Conservation (phyloP, 2,113 vertebrate genomes). For the Polypterus bichir region DNA sequence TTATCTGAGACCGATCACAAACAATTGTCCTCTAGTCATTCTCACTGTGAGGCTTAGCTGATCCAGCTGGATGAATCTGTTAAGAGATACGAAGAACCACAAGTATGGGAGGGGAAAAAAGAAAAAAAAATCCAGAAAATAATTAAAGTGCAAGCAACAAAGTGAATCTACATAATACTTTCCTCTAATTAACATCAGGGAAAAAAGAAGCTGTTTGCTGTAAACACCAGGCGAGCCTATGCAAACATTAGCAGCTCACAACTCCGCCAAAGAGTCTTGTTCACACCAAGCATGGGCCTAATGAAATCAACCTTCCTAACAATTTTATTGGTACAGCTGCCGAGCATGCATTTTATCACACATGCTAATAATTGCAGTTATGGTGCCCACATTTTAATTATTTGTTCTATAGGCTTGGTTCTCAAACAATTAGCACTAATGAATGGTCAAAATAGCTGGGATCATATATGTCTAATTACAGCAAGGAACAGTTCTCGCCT, state of each 20-base stretch:
- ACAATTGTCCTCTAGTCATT: constrained; percentile 44
- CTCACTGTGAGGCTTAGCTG: constrained; percentile 31
- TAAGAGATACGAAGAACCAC: constrained; percentile 26
- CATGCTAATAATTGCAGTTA: constrained; percentile 58
- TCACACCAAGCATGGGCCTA: constrained; percentile 27
- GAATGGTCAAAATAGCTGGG: constrained; percentile 64
- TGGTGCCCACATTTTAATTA: constrained; percentile 60
- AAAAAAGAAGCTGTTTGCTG: constrained; percentile 56
- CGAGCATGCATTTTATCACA: constrained; percentile 48
- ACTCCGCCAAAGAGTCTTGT: constrained; percentile 24
- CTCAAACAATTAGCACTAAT: constrained; percentile 74
- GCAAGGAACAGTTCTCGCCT: constrained; percentile 51
- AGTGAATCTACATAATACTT: constrained; percentile 50
- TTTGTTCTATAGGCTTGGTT: constrained; percentile 62
- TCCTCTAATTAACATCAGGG: constrained; percentile 50
- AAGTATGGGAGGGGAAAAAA: constrained; percentile 22
- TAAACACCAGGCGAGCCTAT: constrained; percentile 51
- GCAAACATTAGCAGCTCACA: constrained; percentile 42
- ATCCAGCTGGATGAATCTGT: constrained; percentile 35
- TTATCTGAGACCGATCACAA: constrained; percentile 44
- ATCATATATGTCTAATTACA: constrained; percentile 82
- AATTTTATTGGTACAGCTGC: constrained; percentile 44
- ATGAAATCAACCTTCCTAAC: constrained; percentile 38
- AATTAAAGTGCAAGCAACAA: constrained; percentile 22
- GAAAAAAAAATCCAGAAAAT: constrained; percentile 30